Evolutionary conservation across 1,140 invertebrate species (phyloP).

Genomic region (Plectrocnemia conspersa): DNA sequence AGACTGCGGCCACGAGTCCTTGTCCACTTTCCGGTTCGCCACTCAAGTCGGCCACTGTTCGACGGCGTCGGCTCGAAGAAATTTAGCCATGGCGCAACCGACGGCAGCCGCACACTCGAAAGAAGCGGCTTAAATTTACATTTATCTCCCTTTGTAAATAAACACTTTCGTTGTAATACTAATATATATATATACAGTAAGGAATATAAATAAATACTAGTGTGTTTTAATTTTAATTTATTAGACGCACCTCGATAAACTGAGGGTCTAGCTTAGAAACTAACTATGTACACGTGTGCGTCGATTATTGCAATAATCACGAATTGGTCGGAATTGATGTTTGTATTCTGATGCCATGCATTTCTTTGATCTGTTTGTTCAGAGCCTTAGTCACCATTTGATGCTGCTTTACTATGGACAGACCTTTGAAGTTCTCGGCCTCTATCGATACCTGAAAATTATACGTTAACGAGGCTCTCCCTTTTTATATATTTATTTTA

Average conservation of each 20-base stretch:
- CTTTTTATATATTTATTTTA: background rate
- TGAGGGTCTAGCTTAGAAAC: no score
- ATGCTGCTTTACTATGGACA: slow-evolving; percentile 76
- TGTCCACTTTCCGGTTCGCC: slow-evolving; percentile 71
- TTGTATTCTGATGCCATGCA: slow-evolving; percentile 78
- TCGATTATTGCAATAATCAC: no score
- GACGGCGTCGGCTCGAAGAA: slow-evolving; percentile 47
- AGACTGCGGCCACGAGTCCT: slow-evolving; percentile 67
- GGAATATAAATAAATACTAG: background rate
- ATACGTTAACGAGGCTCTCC: slow-evolving; percentile 4
- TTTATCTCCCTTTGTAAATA: slow-evolving; percentile 1
- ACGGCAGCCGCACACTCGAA: slow-evolving; percentile 3
- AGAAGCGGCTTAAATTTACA: background rate
- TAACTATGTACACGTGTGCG: no score
- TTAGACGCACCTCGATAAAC: no score
- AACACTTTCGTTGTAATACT: slow-evolving; percentile 15
- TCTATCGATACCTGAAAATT: slow-evolving; percentile 58
- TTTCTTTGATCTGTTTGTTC: slow-evolving; percentile 74
- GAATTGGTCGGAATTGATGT: slow-evolving; percentile 49
- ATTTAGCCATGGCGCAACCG: slow-evolving; percentile 29
- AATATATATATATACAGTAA: slow-evolving; percentile 7
- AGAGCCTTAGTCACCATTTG: slow-evolving; percentile 71
- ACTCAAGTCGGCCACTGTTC: slow-evolving; percentile 61
- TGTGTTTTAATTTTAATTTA: background rate
- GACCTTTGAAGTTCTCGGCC: slow-evolving; percentile 69